Evolutionary conservation across 2,113 vertebrate genomes (phyloP), one percentile per base, ranked within the genome.

Genomic region (Calyptommatus sinebrachiatus): DNA sequence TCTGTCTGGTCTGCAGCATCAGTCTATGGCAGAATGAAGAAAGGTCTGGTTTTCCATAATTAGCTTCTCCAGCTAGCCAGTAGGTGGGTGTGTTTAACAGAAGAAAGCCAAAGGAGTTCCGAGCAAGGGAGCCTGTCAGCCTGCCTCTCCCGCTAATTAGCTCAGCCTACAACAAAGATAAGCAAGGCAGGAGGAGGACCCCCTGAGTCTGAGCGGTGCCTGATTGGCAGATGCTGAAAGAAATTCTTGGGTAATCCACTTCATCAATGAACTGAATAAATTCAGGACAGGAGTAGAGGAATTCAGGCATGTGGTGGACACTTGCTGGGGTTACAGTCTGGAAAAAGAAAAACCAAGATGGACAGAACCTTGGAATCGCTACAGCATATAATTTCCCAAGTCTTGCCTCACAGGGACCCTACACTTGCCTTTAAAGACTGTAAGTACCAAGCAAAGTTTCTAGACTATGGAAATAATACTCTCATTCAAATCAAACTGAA

Each of bases 91-190:
- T 91, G 91, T 91, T 90, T 88, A 88, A 84, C 89, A 91, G 88
- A 79, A 85, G 84, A 89, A 93, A 90, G 91, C 85, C 84, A 81
- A 92, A 88, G 86, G 90, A 41, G 35, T 41, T 41, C 35, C 35
- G 35, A 41, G 35, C 35, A 41, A 94, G 91, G 90, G 91, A 83
- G 89, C 89, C 87, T 89, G 91, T 89, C 91, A 87, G 81, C 79
- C 89, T 87, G 88, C 87, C 93, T 94, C 91, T 91, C 83, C 81
- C 94, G 93, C 94, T 97, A 96, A 96, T 96, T 96, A 96, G 94
- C 94, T 94, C 93, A 72, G 86, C 88, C 90, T 89, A 92, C 90
- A 93, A 95, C 96, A 96, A 96, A 96, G 93, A 95, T 95, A 94
- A 95, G 92, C 92, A 88, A 84, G 91, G 90, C 90, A 92, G 92